Conservation (phyloP, 2,113 vertebrate species). For the Gallinago jamesoni region DNA sequence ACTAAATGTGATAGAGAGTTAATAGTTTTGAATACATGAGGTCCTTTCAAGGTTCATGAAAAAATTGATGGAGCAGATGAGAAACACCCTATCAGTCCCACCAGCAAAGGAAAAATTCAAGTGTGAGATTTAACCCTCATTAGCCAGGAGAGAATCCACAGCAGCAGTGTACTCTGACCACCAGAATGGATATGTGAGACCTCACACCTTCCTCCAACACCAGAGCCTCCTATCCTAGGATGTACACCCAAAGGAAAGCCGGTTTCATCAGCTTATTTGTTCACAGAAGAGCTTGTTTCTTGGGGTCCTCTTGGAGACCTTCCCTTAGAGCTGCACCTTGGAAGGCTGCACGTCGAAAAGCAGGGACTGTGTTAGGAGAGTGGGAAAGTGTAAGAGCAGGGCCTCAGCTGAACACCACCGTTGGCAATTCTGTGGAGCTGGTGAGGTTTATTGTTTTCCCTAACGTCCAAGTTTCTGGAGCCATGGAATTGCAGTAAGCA, state of each 20-base stretch:
- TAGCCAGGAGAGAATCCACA: neutral
- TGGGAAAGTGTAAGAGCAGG: fast-evolving
- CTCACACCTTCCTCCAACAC: neutral
- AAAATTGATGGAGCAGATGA: neutral
- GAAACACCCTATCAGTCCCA: neutral
- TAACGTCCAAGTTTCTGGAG: neutral
- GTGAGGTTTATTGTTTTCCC: neutral
- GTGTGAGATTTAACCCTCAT: neutral
- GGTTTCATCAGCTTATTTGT: neutral
- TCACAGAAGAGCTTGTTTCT: neutral
- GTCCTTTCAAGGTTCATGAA: neutral
- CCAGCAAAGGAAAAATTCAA: neutral
- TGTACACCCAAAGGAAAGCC: neutral
- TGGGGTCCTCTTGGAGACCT: neutral
- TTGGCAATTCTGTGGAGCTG: neutral
- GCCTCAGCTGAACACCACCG: neutral
- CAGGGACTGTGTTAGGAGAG: neutral
- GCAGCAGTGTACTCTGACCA: neutral
- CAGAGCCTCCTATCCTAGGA: neutral
- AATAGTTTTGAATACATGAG: neutral
- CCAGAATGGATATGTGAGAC: neutral
- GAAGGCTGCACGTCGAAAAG: neutral
- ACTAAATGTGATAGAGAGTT: neutral
- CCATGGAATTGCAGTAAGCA: neutral
- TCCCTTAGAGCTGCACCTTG: neutral